Percentiles rank a stretch among this genome's conserved stretches.
These are phyloP conservation scores for Darevskia nairensis DNA, from an alignment of 2,797 vertebrate genomes.

Conservation along the genomic window DNA sequence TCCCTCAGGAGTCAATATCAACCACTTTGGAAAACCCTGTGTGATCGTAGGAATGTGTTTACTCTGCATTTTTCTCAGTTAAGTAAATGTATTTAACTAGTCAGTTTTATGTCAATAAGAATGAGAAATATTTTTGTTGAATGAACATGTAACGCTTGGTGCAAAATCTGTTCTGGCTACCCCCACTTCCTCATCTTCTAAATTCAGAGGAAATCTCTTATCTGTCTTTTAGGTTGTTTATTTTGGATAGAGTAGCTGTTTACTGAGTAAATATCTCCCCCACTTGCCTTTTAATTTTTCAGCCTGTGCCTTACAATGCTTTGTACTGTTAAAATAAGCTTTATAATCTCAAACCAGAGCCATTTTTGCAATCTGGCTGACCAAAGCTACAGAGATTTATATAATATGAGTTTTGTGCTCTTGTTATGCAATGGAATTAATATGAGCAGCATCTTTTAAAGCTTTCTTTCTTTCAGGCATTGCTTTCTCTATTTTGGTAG, in stretches of 20 bases:
- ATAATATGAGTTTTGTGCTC: constrained; percentile 34
- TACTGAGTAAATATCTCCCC: constrained; percentile 17
- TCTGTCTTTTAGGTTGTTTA: constrained; percentile 42
- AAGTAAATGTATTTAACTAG: constrained; percentile 10
- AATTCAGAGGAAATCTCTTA: constrained; percentile 21
- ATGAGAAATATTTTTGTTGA: constrained; percentile 29
- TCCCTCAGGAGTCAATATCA: too few species aligned
- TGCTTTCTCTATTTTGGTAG: constrained; percentile 64
- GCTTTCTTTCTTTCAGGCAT: background rate
- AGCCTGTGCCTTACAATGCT: background rate
- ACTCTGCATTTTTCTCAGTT: background rate
- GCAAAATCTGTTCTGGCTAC: constrained; percentile 22
- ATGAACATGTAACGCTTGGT: constrained; percentile 34
- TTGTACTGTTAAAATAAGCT: constrained; percentile 31
- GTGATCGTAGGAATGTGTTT: constrained; percentile 41
- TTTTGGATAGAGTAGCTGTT: constrained; percentile 22
- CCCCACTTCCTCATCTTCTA: constrained; percentile 14
- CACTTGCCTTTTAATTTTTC: constrained; percentile 30
- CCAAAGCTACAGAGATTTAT: constrained; percentile 50
- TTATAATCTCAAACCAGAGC: constrained; percentile 38
- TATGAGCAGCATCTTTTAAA: constrained; percentile 61
- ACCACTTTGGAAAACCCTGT: too few species aligned
- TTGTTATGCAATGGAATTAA: constrained; percentile 63
- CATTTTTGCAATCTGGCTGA: constrained; percentile 31
- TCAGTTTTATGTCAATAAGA: constrained; percentile 46